phyloP scores from a whole-genome alignment of 2,888 invertebrate species.

The Fragum sueziense region DNA sequence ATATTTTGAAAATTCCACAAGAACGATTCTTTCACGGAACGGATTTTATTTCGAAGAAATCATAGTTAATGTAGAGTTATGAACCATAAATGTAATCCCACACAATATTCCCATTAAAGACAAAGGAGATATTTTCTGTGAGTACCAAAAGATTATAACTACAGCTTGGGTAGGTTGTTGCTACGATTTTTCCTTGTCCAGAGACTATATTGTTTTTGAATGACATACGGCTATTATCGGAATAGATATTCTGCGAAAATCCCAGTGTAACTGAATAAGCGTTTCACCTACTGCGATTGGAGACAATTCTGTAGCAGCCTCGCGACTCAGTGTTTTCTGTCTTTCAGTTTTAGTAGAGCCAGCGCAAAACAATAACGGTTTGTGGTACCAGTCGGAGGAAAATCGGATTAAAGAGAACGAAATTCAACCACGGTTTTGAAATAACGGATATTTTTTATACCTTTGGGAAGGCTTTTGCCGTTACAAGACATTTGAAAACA shows the following conservation, averaged over 20 bases:
- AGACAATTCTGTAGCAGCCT: not conserved
- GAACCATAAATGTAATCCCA: not conserved
- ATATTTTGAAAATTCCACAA: too few species aligned
- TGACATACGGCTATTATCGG: slow-evolving; percentile 14
- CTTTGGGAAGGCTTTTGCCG: not conserved
- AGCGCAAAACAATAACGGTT: slow-evolving; percentile 8
- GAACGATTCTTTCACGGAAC: not conserved
- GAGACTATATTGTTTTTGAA: slow-evolving; percentile 7
- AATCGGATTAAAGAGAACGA: slow-evolving; percentile 18
- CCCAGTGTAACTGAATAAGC: slow-evolving; percentile 1
- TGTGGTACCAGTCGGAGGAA: slow-evolving; percentile 1
- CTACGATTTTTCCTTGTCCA: too few species aligned
- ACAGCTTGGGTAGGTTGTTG: too few species aligned
- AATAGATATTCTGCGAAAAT: not conserved
- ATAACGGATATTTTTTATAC: not conserved
- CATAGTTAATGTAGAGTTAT: not conserved
- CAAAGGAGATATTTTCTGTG: not conserved
- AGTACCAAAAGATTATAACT: slow-evolving; percentile 8
- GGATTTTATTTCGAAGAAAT: not conserved
- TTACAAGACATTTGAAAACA: slow-evolving; percentile 15
- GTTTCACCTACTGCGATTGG: slow-evolving; percentile 9
- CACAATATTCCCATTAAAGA: not conserved
- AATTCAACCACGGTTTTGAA: not conserved
- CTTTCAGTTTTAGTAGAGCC: slow-evolving; percentile 1
- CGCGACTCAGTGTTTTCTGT: not conserved